A percentile compares a stretch with the other conserved stretches of the same genome.
Conservation (phyloP, 2,113 vertebrate genomes). For the Pelusios castaneus region DNA sequence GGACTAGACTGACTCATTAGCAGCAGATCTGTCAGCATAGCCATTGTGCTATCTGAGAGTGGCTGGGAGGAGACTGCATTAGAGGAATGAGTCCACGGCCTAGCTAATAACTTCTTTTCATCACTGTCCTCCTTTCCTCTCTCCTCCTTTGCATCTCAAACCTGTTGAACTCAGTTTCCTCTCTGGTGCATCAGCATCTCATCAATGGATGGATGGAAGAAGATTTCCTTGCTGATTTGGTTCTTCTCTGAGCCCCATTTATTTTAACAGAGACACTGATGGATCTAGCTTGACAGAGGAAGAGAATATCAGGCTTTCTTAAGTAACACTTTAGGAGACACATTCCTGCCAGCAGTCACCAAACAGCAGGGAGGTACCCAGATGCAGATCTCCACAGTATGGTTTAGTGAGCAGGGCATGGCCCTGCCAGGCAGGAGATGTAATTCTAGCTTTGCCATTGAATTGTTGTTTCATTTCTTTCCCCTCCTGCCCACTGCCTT, state of each 20-base stretch:
- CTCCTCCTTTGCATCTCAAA: neutral
- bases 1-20: neutral
- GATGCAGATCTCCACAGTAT: too few relatives aligned
- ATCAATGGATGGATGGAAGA: neutral
- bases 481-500: too few relatives aligned
- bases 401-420: too few relatives aligned
- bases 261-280: neutral
- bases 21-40: neutral
- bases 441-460: too few relatives aligned
- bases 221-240: neutral
- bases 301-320: too few relatives aligned
- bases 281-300: too few relatives aligned
- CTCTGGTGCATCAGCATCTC: neutral
- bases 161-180: neutral
- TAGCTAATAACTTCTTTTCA: neutral
- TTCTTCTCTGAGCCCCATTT: neutral
- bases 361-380: too few relatives aligned
- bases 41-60: neutral
- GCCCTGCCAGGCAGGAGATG: too few relatives aligned
- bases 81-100: rapidly evolving
- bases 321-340: too few relatives aligned
- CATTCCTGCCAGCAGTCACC: too few relatives aligned
- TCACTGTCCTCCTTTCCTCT: neutral
- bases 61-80: neutral
- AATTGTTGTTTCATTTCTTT: too few relatives aligned